Evolutionary conservation across 2,113 vertebrate genomes (phyloP).

Genomic region (Phylloscopus whistleri): DNA sequence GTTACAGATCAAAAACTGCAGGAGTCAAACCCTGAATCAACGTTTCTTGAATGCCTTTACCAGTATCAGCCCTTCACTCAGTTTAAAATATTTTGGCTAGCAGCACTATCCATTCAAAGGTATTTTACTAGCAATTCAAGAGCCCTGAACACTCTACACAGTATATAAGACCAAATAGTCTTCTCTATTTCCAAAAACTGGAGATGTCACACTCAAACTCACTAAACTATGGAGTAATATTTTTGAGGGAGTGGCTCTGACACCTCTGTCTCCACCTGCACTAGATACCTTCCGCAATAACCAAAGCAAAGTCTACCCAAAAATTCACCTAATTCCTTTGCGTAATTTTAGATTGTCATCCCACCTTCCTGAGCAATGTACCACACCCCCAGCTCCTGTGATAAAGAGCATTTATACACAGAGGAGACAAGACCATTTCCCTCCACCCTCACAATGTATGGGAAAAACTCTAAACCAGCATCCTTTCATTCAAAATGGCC

Average conservation of each 20-base stretch:
- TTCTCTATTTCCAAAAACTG: neutral
- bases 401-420: neutral
- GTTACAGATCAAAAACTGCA: neutral
- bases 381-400: neutral
- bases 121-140: neutral
- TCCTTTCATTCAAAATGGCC: neutral
- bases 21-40: neutral
- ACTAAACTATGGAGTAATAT: neutral
- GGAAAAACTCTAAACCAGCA: neutral
- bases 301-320: neutral
- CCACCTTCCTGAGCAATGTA: neutral
- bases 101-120: neutral
- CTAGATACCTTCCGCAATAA: neutral
- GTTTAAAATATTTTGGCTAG: neutral
- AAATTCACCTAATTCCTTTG: neutral
- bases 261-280: neutral
- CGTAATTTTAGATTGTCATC: neutral
- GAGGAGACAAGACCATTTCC: neutral
- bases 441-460: neutral
- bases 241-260: neutral
- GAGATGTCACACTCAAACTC: neutral
- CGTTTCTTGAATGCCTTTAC: neutral
- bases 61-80: neutral
- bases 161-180: rapidly evolving
- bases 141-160: neutral